These are phyloP conservation scores for Acholoe squamosa DNA, from an alignment of 2,888 invertebrate species.

Conservation along the genomic window DNA sequence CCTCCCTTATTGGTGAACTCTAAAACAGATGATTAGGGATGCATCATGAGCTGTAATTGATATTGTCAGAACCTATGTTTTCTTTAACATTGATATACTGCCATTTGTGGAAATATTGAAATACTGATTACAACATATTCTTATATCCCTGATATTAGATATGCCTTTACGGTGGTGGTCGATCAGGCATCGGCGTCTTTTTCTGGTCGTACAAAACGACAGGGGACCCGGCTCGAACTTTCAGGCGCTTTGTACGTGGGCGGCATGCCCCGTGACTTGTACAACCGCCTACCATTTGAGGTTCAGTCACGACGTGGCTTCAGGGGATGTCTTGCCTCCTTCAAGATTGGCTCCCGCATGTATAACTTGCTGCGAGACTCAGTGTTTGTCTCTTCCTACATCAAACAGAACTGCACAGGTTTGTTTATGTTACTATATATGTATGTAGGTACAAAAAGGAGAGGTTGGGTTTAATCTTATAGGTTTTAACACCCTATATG, in stretches of 20 bases:
- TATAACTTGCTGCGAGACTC: constrained; percentile 74
- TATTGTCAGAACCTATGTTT: too few relatives aligned
- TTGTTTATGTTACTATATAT: too few relatives aligned
- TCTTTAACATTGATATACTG: too few relatives aligned
- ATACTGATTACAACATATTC: too few relatives aligned
- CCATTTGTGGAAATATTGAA: too few relatives aligned
- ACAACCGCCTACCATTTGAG: constrained; percentile 69
- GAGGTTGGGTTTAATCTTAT: too few relatives aligned
- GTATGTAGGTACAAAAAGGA: too few relatives aligned
- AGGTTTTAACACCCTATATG: too few relatives aligned
- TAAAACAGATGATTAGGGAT: too few relatives aligned
- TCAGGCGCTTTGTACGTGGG: constrained; percentile 75
- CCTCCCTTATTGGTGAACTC: too few relatives aligned
- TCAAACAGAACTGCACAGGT: constrained; percentile 71
- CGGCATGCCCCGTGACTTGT: constrained; percentile 76
- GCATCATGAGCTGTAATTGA: too few relatives aligned
- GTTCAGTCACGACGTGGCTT: constrained; percentile 78
- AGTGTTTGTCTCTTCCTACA: constrained; percentile 53
- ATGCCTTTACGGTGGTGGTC: constrained; percentile 27
- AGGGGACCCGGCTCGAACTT: constrained; percentile 68
- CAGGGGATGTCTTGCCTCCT: constrained; percentile 80
- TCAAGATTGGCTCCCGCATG: constrained; percentile 76
- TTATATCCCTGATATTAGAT: too few relatives aligned
- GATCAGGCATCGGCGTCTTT: constrained; percentile 49
- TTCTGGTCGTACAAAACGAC: constrained; percentile 14